Evolutionary conservation across 2,888 invertebrate species (phyloP), one percentile per base, ranked within the genome.

Genomic region (Aquatica leii): DNA sequence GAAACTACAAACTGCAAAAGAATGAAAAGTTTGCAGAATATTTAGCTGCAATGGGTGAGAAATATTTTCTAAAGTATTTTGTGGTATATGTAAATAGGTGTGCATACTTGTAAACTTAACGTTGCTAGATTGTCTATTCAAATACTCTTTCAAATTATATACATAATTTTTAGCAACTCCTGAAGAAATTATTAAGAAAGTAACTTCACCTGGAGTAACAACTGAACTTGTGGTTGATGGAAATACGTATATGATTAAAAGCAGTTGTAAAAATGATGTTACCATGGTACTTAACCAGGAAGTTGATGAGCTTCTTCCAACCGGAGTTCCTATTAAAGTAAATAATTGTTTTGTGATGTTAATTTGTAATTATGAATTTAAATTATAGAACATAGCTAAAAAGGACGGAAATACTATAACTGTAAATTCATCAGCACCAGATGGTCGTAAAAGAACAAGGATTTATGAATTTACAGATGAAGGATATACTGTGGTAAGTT

Each of bases 211-310:
- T 31, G 49, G 49, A 31, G 24, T 31, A 31, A 50, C 31, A 50
- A 50, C 49, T 2, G 49, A 50, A 14, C 5, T 50, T 17, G 20
- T 31, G 8, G 31, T 50, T 3, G 49, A 50, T 5, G 49, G 49
- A 50, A 50, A 50, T 31, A 50, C 24, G 12, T 50, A 50, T 15
- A 50, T 31, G 24, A 31, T 50, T 12, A 50, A 50, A 20, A 50
- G 49, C 24, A 50, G 49, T 31, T 50, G 31, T 12, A 31, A 31
- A 12, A 50, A 24, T 31, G 49, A 50, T 24, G 31, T 50, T n/a
- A 31, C 49, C 2, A 31, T 50, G 3, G 24, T 31, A 24, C 49
- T 50, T 31, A 50, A 50, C 20, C 31, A 50, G 12, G 49, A 50
- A 31, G 24, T 50, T 15, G 49, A 50, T 12, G 49, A 50, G 12